Percentiles rank a stretch among this genome's conserved stretches.
These are phyloP conservation scores for Eleutherodactylus coqui DNA, from an alignment of 2,797 vertebrate genomes.

Conservation along the genomic window DNA sequence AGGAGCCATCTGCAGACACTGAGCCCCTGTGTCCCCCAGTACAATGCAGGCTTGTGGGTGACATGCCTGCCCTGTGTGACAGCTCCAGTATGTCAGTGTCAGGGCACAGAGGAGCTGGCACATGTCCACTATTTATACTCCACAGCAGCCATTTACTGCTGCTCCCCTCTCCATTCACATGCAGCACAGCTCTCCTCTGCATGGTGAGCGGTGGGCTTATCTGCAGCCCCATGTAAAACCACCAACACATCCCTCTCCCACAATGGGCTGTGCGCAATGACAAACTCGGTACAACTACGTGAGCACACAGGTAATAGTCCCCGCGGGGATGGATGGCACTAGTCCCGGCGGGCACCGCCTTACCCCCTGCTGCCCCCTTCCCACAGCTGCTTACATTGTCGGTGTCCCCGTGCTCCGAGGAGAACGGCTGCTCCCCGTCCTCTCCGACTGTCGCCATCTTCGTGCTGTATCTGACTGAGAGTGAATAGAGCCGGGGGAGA, in stretches of 20 bases:
- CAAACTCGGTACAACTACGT: neutral
- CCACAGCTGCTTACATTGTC: constrained; percentile 50
- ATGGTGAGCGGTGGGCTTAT: neutral
- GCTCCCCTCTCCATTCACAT: neutral
- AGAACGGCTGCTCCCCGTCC: constrained; percentile 47
- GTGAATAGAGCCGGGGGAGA: constrained; percentile 29
- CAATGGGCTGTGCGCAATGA: neutral
- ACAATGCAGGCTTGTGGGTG: neutral
- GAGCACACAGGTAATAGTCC: no score
- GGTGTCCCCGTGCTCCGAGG: constrained; percentile 33
- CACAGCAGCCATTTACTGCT: neutral
- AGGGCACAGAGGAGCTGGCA: constrained; percentile 25
- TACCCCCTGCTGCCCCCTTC: neutral
- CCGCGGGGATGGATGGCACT: neutral
- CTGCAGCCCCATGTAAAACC: neutral
- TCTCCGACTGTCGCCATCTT: constrained; percentile 60
- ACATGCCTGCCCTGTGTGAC: constrained; percentile 25
- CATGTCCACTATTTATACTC: constrained; percentile 53
- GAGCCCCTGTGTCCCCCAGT: neutral
- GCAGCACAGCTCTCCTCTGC: neutral
- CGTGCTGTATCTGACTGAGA: constrained; percentile 46
- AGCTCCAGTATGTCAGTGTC: constrained; percentile 31
- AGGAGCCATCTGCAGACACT: neutral
- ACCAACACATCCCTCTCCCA: neutral
- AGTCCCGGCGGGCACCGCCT: neutral